Conservation (phyloP, 2,113 vertebrate species). For the Montifringilla adamsi region DNA sequence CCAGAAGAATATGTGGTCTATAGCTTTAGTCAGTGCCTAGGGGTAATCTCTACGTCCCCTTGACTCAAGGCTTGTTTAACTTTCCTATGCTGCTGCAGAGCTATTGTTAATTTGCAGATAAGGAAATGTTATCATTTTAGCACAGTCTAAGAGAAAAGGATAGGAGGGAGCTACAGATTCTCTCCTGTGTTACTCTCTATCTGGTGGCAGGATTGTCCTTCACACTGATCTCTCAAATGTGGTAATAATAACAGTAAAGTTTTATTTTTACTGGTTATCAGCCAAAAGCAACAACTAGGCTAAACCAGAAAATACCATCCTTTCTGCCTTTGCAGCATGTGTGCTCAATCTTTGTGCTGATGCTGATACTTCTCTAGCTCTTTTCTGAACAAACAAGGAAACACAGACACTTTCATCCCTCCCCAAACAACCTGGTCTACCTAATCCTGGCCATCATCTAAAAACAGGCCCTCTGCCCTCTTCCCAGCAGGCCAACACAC, state of each 20-base stretch:
- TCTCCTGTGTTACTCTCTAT: not conserved
- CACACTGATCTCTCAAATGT: not conserved
- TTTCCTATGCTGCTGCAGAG: not conserved
- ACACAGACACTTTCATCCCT: not conserved
- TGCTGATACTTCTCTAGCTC: not conserved
- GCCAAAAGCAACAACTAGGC: not conserved
- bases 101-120: slow-evolving; percentile 36
- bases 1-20: not conserved
- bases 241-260: not conserved
- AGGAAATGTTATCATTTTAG: not conserved
- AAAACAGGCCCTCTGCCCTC: not conserved
- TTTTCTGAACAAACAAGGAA: not conserved
- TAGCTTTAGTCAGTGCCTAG: not conserved
- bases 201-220: slow-evolving; percentile 3
- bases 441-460: not conserved
- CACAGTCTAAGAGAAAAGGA: not conserved
- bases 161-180: not conserved
- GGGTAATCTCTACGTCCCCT: not conserved
- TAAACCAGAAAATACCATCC: not conserved
- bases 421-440: not conserved
- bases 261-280: slow-evolving; percentile 12
- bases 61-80: slow-evolving; percentile 13
- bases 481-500: not conserved
- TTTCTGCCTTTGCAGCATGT: not conserved
- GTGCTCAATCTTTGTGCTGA: not conserved